These are phyloP conservation scores for Chironex yamaguchii DNA, from an alignment of 30 jellyfish, hydroid and myxozoan genomes.

Conservation along the genomic window DNA sequence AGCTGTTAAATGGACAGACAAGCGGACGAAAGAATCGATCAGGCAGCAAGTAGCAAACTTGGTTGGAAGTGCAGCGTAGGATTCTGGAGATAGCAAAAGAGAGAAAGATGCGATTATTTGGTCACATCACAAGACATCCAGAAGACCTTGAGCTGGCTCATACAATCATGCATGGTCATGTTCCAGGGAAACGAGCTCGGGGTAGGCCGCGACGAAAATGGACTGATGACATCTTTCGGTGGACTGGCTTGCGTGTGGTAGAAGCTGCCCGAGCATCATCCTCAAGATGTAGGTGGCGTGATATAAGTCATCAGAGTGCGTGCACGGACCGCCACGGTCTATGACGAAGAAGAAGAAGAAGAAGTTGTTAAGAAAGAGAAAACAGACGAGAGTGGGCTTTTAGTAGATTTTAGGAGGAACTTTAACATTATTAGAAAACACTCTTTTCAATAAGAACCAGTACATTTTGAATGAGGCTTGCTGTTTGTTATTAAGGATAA, in stretches of 20 bases:
- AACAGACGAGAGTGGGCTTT: no score
- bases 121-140: background rate
- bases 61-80: background rate
- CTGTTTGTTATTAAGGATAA: no score
- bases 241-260: conserved; percentile 3
- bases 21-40: background rate
- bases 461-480: no score
- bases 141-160: background rate
- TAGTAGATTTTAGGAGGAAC: no score
- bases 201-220: background rate
- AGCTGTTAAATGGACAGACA: background rate
- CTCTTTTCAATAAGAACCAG: no score
- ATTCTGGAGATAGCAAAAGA: conserved; percentile 1
- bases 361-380: no score
- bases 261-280: no score
- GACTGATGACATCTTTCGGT: background rate
- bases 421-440: no score
- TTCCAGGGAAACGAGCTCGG: background rate
- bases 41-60: background rate
- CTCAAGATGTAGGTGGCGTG: no score
- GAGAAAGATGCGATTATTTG: background rate
- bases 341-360: no score
- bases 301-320: no score
- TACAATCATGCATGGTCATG: conserved; percentile 1
- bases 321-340: no score